Conservation (phyloP, 2,888 invertebrate species). For the Andrena chrysosceles region DNA sequence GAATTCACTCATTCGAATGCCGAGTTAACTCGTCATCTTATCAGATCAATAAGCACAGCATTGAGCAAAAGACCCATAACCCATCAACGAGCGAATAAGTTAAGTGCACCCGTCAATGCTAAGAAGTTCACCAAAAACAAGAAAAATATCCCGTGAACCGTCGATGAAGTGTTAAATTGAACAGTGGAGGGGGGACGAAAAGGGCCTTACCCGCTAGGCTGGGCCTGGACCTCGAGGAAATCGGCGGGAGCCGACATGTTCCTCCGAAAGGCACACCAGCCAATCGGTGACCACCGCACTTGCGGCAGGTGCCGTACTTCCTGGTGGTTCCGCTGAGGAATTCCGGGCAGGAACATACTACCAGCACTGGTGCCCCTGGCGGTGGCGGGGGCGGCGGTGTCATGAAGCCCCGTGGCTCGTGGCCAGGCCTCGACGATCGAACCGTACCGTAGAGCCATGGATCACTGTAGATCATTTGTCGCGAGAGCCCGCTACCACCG, state of each 20-base stretch:
- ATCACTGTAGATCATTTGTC: conserved; percentile 89
- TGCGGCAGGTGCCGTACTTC: conserved; percentile 93
- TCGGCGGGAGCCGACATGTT: conserved; percentile 84
- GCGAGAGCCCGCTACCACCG: conserved; percentile 90
- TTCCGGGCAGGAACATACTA: conserved; percentile 93
- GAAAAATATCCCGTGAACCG: no score
- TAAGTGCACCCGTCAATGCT: no score
- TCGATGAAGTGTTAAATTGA: no score
- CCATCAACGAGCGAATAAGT: no score
- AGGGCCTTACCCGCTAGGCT: conserved; percentile 80
- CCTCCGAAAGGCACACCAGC: conserved; percentile 90
- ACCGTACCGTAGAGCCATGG: conserved; percentile 95
- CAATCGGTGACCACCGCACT: conserved; percentile 93
- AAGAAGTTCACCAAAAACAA: no score
- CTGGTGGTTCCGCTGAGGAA: conserved; percentile 91
- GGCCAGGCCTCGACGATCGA: conserved; percentile 84
- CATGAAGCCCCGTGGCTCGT: conserved; percentile 84
- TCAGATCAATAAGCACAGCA: no score
- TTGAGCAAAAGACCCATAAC: no score
- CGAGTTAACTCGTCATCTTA: no score
- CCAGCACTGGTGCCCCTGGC: conserved; percentile 88
- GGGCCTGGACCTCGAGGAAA: conserved; percentile 79
- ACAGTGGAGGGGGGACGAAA: background rate
- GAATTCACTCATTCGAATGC: no score
- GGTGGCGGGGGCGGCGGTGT: conserved; percentile 86